Percentiles rank a stretch among this genome's conserved stretches.
phyloP scores from a whole-genome alignment of 2,797 vertebrate genomes.

The Onychomys leucogaster region DNA sequence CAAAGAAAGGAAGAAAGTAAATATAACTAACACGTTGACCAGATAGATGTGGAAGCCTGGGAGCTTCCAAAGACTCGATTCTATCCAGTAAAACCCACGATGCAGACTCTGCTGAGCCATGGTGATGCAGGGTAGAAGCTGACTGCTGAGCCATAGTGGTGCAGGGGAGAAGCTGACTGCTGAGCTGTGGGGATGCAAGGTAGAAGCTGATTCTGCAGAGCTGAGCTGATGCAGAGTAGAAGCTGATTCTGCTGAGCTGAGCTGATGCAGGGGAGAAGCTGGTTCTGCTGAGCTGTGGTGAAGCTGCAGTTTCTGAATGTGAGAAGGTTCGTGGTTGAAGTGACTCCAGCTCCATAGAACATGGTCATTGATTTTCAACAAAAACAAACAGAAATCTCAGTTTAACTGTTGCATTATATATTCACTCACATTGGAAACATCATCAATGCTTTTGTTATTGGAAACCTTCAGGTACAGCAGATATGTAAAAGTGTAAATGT shows the following conservation, averaged over 20 bases:
- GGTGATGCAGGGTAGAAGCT: background rate
- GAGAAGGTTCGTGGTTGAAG: background rate
- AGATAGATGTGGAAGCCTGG: too few relatives aligned
- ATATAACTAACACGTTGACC: background rate
- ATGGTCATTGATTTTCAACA: slow-evolving; percentile 11
- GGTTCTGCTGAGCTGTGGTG: background rate
- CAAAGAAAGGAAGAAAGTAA: background rate
- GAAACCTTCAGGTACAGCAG: background rate
- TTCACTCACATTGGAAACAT: background rate
- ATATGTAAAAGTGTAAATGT: background rate
- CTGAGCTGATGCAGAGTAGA: too few relatives aligned
- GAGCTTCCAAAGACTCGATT: background rate
- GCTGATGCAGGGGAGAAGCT: background rate
- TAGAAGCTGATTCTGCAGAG: too few relatives aligned
- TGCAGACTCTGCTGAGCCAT: background rate
- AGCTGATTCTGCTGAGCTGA: background rate
- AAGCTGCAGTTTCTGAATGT: background rate
- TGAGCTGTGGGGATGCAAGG: too few relatives aligned
- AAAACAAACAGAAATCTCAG: background rate
- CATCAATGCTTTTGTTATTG: background rate
- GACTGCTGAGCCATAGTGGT: background rate
- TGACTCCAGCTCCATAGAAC: background rate
- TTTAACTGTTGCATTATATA: background rate
- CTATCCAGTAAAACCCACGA: slow-evolving; percentile 34
- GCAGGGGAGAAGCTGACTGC: background rate